Evolutionary conservation across 1,140 invertebrate genomes (phyloP).

Genomic region (Melipona quadrifasciata): DNA sequence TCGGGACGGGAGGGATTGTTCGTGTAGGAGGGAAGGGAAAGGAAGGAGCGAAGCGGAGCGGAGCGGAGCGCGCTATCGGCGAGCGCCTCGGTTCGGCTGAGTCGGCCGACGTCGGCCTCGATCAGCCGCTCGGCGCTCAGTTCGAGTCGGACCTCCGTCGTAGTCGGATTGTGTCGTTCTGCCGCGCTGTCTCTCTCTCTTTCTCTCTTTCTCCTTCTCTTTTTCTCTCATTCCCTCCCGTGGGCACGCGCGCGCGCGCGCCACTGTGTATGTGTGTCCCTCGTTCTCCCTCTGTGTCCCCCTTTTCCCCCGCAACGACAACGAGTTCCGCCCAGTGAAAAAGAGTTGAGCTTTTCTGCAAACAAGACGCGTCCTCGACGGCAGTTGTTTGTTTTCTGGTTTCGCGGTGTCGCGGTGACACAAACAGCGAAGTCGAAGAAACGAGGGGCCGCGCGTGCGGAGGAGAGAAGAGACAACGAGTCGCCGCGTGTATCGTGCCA

Average conservation of each 20-base stretch:
- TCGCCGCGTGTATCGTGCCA: slow-evolving; percentile 4
- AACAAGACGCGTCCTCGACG: slow-evolving; percentile 57
- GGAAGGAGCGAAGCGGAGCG: slow-evolving; percentile 19
- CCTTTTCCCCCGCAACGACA: slow-evolving; percentile 45
- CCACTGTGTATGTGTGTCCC: slow-evolving; percentile 36
- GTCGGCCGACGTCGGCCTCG: slow-evolving; percentile 64
- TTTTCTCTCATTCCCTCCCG: slow-evolving; percentile 50
- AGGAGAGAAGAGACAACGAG: slow-evolving; percentile 33
- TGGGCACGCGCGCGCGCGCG: slow-evolving; percentile 46
- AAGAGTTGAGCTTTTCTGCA: slow-evolving; percentile 48
- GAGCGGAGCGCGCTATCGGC: slow-evolving; percentile 54
- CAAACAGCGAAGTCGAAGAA: slow-evolving; percentile 36
- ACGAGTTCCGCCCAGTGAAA: slow-evolving; percentile 59
- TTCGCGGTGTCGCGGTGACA: slow-evolving; percentile 50
- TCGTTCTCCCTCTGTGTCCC: slow-evolving; percentile 41
- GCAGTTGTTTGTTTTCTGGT: slow-evolving; percentile 46
- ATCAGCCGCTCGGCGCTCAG: slow-evolving; percentile 73
- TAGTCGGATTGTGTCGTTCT: slow-evolving; percentile 61
- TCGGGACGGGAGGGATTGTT: not conserved
- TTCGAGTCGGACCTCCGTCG: slow-evolving; percentile 75
- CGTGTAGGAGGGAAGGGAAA: not conserved
- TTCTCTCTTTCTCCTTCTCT: slow-evolving; percentile 53
- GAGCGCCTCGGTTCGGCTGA: slow-evolving; percentile 53
- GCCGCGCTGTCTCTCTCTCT: slow-evolving; percentile 63
- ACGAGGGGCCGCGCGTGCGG: slow-evolving; percentile 25